A percentile compares a stretch with the other conserved stretches of the same genome.
Conservation (phyloP, 2,113 vertebrate genomes). For the Opisthocomus hoazin region DNA sequence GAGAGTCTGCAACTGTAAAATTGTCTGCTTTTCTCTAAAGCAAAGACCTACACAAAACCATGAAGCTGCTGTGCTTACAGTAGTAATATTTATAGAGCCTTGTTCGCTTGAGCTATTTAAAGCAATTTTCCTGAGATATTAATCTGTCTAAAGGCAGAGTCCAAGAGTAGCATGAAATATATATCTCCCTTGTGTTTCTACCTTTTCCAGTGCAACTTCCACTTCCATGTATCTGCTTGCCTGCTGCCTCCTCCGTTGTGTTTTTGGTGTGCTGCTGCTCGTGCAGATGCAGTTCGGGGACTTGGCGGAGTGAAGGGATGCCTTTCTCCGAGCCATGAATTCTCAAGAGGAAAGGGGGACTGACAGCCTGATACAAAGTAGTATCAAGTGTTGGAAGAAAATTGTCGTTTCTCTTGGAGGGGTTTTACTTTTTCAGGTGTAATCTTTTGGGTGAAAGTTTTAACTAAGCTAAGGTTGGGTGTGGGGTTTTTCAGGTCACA, state of each 20-base stretch:
- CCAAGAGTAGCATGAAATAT: not conserved
- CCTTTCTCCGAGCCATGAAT: rapidly evolving
- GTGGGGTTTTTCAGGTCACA: not conserved
- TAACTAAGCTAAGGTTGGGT: not conserved
- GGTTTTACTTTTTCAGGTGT: not conserved
- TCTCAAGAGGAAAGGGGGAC: not conserved
- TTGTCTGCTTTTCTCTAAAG: not conserved
- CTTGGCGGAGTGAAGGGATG: rapidly evolving
- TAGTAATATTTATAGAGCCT: not conserved
- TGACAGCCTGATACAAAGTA: not conserved
- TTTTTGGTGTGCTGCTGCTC: not conserved
- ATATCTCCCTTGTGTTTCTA: not conserved
- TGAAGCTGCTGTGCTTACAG: not conserved
- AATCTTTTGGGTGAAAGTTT: not conserved
- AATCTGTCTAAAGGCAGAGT: not conserved
- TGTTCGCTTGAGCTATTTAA: not conserved
- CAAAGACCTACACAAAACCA: not conserved
- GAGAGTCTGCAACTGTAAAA: not conserved
- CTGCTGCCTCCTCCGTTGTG: not conserved
- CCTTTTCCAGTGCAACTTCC: not conserved
- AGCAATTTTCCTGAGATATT: not conserved
- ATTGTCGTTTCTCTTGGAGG: not conserved
- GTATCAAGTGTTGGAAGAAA: not conserved
- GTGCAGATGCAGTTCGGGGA: not conserved
- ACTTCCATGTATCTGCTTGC: not conserved